phyloP scores from a whole-genome alignment of 2,888 invertebrate species.

The Limnephilus rhombicus region DNA sequence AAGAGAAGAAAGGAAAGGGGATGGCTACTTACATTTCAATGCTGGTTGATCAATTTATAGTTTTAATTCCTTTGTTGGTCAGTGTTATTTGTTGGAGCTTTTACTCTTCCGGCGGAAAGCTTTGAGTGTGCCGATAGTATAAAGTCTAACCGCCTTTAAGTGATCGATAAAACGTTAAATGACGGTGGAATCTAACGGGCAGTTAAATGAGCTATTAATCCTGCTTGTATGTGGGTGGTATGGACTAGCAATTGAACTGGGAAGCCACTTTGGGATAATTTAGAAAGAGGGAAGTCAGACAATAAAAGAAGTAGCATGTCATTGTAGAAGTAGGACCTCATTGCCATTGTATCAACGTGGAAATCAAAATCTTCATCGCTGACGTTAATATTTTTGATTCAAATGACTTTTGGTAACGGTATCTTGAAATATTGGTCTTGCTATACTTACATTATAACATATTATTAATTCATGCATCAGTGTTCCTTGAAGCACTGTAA shows the following conservation, averaged over 20 bases:
- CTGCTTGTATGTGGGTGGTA: neutral
- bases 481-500: neutral
- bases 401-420: neutral
- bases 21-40: neutral
- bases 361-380: neutral
- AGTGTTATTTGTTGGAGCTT: neutral
- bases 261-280: neutral
- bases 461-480: neutral
- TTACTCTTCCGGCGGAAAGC: conserved; percentile 2
- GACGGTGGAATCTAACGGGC: neutral
- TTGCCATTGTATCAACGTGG: neutral
- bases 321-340: neutral
- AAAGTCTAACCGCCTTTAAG: neutral
- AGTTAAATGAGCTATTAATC: neutral
- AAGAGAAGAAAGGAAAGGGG: neutral
- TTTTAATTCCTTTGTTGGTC: neutral
- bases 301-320: neutral
- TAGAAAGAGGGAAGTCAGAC: neutral
- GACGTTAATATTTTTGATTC: neutral
- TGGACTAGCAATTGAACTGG: neutral
- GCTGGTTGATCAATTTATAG: conserved; percentile 22
- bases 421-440: neutral
- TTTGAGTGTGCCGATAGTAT: neutral
- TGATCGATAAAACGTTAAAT: conserved; percentile 6
- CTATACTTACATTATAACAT: no score